phyloP scores from a whole-genome alignment of 2,113 vertebrate species.

The Hydrochoerus hydrochaeris region DNA sequence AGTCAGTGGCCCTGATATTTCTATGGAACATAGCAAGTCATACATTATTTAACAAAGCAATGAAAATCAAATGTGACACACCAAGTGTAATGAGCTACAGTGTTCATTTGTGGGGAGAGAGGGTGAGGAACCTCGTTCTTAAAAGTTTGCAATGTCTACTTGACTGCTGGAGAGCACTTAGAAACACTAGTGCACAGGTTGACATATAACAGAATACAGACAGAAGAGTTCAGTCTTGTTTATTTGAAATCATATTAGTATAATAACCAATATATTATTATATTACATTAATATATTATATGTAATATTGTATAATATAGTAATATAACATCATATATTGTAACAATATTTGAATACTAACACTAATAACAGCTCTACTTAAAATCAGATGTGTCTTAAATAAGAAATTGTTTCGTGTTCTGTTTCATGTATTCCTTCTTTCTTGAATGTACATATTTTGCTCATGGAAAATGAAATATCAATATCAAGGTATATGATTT shows the following conservation, averaged over 20 bases:
- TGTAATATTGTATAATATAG: not conserved
- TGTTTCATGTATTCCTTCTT: not conserved
- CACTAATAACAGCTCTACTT: not conserved
- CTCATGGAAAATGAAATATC: constrained; percentile 53
- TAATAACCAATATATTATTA: not conserved
- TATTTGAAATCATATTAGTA: not conserved
- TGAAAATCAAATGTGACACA: constrained; percentile 63
- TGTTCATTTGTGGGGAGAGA: not conserved
- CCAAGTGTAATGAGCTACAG: not conserved
- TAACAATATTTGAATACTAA: not conserved
- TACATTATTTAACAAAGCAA: constrained; percentile 54
- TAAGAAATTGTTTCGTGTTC: constrained; percentile 15
- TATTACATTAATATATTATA: not conserved
- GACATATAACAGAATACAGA: not conserved
- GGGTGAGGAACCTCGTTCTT: constrained; percentile 4
- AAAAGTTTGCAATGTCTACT: not conserved
- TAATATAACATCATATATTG: not conserved
- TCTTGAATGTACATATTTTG: not conserved
- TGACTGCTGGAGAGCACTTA: not conserved
- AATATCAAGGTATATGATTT: not conserved
- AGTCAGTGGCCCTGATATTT: constrained; percentile 55
- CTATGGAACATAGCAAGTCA: constrained; percentile 61
- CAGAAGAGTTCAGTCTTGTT: not conserved
- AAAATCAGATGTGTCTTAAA: constrained; percentile 25
- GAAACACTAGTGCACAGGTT: not conserved